Percentiles rank a stretch among this genome's conserved stretches.
phyloP scores from a whole-genome alignment of 2,888 invertebrate species.

The Antitype chi region DNA sequence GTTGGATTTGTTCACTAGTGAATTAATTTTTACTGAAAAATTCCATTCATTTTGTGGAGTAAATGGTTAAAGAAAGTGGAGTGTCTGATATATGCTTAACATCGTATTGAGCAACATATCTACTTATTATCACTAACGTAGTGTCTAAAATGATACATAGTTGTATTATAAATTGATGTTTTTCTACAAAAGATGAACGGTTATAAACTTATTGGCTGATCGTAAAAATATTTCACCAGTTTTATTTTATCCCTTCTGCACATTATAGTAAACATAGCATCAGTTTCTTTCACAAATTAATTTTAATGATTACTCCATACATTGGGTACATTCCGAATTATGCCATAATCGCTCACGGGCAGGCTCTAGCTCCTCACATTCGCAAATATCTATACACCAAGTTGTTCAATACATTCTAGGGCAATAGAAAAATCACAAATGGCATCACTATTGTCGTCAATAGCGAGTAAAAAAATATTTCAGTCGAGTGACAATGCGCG shows the following conservation, averaged over 20 bases:
- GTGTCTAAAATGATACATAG: not conserved
- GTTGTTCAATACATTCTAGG: no score
- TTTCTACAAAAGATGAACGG: not conserved
- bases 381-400: no score
- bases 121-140: not conserved
- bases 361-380: no score
- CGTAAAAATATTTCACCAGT: conserved; percentile 21
- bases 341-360: no score
- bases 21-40: not conserved
- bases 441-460: no score
- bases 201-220: not conserved
- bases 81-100: not conserved
- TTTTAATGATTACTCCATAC: conserved; percentile 19
- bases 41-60: not conserved
- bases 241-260: not conserved
- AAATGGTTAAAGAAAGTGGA: not conserved
- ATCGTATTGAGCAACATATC: not conserved
- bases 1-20: not conserved
- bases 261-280: conserved; percentile 3
- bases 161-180: not conserved
- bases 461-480: no score
- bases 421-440: no score
- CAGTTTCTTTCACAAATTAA: not conserved
- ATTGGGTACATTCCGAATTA: no score
- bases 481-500: no score